Evolutionary conservation across 2,888 invertebrate species (phyloP), one percentile per base, ranked within the genome.

Genomic region (Nomada flava): DNA sequence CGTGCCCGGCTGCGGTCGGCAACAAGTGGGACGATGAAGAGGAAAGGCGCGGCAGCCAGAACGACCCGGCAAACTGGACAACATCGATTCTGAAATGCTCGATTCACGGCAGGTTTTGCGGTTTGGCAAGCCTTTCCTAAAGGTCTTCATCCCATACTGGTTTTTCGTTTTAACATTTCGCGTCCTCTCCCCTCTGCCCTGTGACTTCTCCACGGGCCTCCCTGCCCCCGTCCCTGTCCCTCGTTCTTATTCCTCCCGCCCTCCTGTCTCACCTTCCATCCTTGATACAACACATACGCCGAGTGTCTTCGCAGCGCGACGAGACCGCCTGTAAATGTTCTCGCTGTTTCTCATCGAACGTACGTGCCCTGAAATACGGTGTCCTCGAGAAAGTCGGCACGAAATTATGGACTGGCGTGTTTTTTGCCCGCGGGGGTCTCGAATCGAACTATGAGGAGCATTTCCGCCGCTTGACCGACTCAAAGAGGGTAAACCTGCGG

Each of bases 1-100:
- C 92, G 92, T 92, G 92, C 91, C 92, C 60, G 84, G 79, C 86
- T 88, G 86, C 84, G 87, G 87, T 87, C 86, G 86, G 82, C 86
- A 88, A 87, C 87, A 87, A 89, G 88, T 87, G 88, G 84, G 86
- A 87, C 85, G 89, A 80, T 76, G 81, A 76, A 82, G 82, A 79
- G 70, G 70, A 72, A 73, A 75, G 77, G 82, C 76, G 76, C 80
- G 81, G 76, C 84, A 80, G 82, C 84, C 75, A 73, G 83, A 79
- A 72, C 59, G 70, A 42, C n/a, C 71, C 44, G 47, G 69, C 77
- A 69, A 78, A 80, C 78, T 70, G 69, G 79, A 67, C 78, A 84
- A 78, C 84, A 76, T 75, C 78, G 82, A 80, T 86, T 85, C 69
- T 36, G 68, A 87, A 86, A 87, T 86, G 62, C 73, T 78, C 77